phyloP scores from a whole-genome alignment of 2,113 vertebrate species.

The Conger conger region DNA sequence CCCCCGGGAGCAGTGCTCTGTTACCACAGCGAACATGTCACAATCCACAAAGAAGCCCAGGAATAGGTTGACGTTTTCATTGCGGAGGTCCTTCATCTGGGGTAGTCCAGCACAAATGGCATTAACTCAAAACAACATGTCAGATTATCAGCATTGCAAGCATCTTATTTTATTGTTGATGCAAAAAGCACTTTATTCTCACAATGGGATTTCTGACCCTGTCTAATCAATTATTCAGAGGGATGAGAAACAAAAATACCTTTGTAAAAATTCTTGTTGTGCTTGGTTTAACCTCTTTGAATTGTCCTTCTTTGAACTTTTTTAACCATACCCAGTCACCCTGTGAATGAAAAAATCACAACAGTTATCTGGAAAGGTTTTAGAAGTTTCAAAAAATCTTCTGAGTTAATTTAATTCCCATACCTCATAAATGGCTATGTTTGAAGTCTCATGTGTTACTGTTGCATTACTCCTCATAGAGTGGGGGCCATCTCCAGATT shows the following conservation, averaged over 20 bases:
- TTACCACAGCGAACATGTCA: slow-evolving; percentile 69
- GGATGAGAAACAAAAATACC: slow-evolving; percentile 41
- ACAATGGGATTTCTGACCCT: too few relatives aligned
- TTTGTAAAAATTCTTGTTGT: slow-evolving; percentile 65
- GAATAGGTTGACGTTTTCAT: slow-evolving; percentile 73
- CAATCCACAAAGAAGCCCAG: slow-evolving; percentile 72
- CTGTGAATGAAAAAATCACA: slow-evolving; percentile 43
- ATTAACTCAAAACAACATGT: not conserved
- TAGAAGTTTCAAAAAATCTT: not conserved
- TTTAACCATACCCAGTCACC: slow-evolving; percentile 74
- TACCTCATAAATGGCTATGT: slow-evolving; percentile 82
- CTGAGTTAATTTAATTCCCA: not conserved
- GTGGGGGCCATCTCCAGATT: slow-evolving; percentile 55
- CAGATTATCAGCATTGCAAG: too few relatives aligned
- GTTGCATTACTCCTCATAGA: slow-evolving; percentile 72
- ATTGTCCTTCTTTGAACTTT: slow-evolving; percentile 50
- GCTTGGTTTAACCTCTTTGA: slow-evolving; percentile 45
- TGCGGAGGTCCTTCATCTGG: slow-evolving; percentile 71
- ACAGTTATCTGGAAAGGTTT: not conserved
- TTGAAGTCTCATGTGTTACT: slow-evolving; percentile 73
- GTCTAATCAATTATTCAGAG: not conserved
- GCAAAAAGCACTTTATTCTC: too few relatives aligned
- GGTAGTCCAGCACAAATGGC: not conserved
- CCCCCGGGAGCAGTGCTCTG: slow-evolving; percentile 68
- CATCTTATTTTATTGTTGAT: too few relatives aligned